Conservation (phyloP, 2,797 vertebrate species). For the Ctenochaetus hawaiiensis region DNA sequence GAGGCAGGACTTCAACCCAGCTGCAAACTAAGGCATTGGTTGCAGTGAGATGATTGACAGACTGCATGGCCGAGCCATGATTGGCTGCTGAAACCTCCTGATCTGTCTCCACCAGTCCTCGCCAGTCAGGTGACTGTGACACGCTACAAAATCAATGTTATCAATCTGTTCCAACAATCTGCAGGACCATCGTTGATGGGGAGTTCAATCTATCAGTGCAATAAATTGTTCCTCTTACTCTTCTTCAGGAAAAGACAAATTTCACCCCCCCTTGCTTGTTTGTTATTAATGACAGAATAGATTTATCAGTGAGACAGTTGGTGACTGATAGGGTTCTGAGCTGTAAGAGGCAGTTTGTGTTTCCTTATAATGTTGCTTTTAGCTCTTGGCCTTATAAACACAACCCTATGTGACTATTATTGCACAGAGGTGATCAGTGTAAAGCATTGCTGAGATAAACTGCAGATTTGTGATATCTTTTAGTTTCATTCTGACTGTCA, state of each 20-base stretch:
- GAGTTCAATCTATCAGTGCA: constrained; percentile 48
- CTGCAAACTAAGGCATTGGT: constrained; percentile 61
- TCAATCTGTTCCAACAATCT: constrained; percentile 70
- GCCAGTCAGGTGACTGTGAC: constrained; percentile 75
- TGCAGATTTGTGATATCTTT: constrained; percentile 11
- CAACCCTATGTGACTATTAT: constrained; percentile 17
- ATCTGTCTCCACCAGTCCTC: constrained; percentile 79
- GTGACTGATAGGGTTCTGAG: constrained; percentile 16
- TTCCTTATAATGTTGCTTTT: constrained; percentile 13
- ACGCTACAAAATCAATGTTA: constrained; percentile 71
- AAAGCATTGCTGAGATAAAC: constrained; percentile 12
- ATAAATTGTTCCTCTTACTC: constrained; percentile 34
- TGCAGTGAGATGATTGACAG: constrained; percentile 58
- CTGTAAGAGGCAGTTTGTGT: constrained; percentile 22
- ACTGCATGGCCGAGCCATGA: constrained; percentile 38
- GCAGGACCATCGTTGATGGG: constrained; percentile 37
- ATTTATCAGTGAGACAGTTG: constrained; percentile 30
- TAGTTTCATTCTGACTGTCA: constrained; percentile 23
- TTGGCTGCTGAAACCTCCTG: constrained; percentile 83
- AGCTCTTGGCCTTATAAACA: constrained; percentile 39
- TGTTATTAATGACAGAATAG: constrained; percentile 38
- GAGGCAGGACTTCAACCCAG: constrained; percentile 44
- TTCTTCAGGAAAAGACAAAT: constrained; percentile 8
- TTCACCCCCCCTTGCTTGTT: constrained; percentile 20
- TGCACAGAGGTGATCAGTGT: constrained; percentile 28